phyloP scores from a whole-genome alignment of 2,888 invertebrate species.

The Dolomedes plantarius region DNA sequence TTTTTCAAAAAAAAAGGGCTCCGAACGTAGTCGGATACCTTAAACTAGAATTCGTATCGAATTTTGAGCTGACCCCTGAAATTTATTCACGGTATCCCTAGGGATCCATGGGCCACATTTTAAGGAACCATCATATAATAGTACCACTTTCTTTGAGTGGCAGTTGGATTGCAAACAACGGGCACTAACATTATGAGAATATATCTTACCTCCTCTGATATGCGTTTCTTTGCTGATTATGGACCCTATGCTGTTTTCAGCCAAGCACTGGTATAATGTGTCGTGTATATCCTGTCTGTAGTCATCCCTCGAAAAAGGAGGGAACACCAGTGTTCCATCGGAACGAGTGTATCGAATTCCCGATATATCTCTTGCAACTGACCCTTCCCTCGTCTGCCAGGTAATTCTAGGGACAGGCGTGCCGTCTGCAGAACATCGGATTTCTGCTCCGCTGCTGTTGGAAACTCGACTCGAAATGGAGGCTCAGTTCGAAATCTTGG shows the following conservation, averaged over 20 bases:
- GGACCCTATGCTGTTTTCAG: constrained; percentile 75
- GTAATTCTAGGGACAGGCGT: constrained; percentile 20
- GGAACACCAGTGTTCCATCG: constrained; percentile 76
- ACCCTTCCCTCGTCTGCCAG: constrained; percentile 74
- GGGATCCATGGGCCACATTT: too few relatives aligned
- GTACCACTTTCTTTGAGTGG: too few relatives aligned
- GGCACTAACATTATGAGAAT: too few relatives aligned
- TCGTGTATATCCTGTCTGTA: constrained; percentile 75
- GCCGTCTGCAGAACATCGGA: constrained; percentile 55
- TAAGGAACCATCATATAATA: too few relatives aligned
- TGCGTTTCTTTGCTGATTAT: constrained; percentile 75
- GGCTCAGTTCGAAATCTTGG: constrained; percentile 59
- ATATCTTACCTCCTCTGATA: constrained; percentile 76
- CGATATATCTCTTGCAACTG: constrained; percentile 74
- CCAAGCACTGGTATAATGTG: constrained; percentile 76
- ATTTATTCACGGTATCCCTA: too few relatives aligned
- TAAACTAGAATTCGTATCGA: too few relatives aligned
- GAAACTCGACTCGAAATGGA: constrained; percentile 48
- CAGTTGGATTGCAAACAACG: too few relatives aligned
- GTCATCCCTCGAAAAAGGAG: constrained; percentile 75
- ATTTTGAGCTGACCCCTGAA: too few relatives aligned
- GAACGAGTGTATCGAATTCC: constrained; percentile 75
- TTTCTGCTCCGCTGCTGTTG: constrained; percentile 65
- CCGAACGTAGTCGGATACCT: too few relatives aligned
- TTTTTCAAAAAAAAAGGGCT: too few relatives aligned